Conservation (phyloP, 1,140 invertebrate species). For the Anoplophora glabripennis region DNA sequence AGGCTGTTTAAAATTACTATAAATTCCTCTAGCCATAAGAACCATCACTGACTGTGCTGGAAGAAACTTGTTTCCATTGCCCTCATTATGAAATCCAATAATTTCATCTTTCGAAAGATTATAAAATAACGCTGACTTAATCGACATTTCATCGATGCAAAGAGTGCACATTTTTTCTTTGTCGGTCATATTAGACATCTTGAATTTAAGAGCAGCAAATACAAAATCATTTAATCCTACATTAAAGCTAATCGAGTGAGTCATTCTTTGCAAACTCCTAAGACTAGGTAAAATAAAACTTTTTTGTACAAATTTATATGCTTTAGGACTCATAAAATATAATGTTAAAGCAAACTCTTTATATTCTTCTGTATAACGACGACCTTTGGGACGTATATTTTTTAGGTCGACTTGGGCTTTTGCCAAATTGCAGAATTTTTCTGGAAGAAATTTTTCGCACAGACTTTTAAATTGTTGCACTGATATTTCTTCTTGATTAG, state of each 20-base stretch:
- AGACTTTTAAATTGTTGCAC: not conserved
- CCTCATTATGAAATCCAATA: too few species aligned
- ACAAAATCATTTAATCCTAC: constrained; percentile 4
- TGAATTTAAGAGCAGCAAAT: not conserved
- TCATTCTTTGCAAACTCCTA: not conserved
- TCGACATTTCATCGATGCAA: constrained; percentile 3
- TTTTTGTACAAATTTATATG: constrained; percentile 6
- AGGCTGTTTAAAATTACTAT: too few species aligned
- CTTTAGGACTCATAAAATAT: constrained; percentile 8
- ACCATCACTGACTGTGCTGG: too few species aligned
- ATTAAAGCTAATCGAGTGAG: too few species aligned
- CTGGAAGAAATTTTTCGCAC: not conserved
- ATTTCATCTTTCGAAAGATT: too few species aligned
- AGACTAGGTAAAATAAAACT: constrained; percentile 13
- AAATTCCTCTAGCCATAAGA: too few species aligned
- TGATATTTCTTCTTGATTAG: not conserved
- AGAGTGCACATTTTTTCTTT: not conserved
- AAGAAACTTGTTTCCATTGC: too few species aligned
- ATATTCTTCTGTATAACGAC: constrained; percentile 6
- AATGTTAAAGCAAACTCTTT: constrained; percentile 18
- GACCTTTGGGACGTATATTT: not conserved
- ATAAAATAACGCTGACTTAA: too few species aligned
- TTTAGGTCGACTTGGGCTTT: not conserved
- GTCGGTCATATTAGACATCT: not conserved
- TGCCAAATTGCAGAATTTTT: not conserved